Base-by-base conservation (phyloP, 2,888 invertebrate genomes). In the Catocala fraxini region DNA sequence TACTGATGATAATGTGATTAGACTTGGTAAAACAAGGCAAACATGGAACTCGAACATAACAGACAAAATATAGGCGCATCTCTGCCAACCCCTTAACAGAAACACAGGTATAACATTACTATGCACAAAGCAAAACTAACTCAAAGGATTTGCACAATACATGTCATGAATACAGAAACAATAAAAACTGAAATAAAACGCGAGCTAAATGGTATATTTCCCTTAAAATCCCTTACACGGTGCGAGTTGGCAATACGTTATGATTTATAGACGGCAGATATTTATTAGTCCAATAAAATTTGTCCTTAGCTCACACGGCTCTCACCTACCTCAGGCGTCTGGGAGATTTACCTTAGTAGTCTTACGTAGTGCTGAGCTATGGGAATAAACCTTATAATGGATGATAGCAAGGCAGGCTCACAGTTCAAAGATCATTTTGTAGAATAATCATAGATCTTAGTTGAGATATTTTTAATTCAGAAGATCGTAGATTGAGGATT, bases 281-380 rank as follows among this genome's bases (percentile, higher is more conserved):
- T 87, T 86, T 87, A 87, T 87, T 85, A 82, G 80, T 63, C 81
- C 84, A 85, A 87, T 87, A 87, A 87, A 87, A 87, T 85, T 86
- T 85, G 85, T 87, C 86, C 80, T 81, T 75, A 78, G 65, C 76
- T 75, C 69, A 59, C 35, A 68, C 25, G 54, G 34, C 11, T 43
- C 13, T 15, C 33, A n/a, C 35, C 35, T 54, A 43, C 15, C 34
- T 25, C 5, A 25, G 34, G 25, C 5, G 10, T 51, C 35, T 39
- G 35, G 35, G 35, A 39, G 35, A 39, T 39, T 39, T 49, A 49
- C 48, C 48, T 47, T 4, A 15, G 25, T 47, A 25, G 47, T 47
- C 48, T 34, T 47, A 10, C 47, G 25, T 47, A 25, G 47, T 47
- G 45, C 47, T 15, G 47, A 25, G 25, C 47, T 47, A 25, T 25